Evolutionary conservation across 2,113 vertebrate species (phyloP), one percentile per base, ranked within the genome.

Genomic region (Megaceryle torquata): DNA sequence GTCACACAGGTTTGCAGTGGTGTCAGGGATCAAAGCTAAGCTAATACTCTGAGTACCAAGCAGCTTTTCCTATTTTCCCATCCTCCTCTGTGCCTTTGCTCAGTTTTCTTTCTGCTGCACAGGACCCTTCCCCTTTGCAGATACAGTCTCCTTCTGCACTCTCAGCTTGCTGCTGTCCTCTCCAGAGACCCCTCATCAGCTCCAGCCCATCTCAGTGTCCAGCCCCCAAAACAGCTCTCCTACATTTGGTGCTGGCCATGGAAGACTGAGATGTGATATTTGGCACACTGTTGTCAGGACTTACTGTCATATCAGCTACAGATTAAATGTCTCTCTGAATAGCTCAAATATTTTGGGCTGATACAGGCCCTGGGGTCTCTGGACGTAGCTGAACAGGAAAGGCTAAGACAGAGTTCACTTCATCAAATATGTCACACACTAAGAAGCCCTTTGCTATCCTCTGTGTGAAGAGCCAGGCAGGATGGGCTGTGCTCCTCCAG

Each of bases 341-440:
- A 56, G 53, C 70, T 71, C 33, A 22, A 0, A 28, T 24, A 64
- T 19, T 67, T 37, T 2, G 10, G 28, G 24, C 18, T 39, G 31
- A 26, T 43, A 21, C 20, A 81, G 41, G 12, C 41, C 21, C 5
- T 16, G 15, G 46, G 37, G 13, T 50, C 10, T 44, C 24, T 44
- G 35, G 22, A 25, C 2, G 1, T 3, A 68, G 60, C 15, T 82
- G 64, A 35, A 29, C 3, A 63, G 63, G 41, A 80, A 10, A 31
- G 24, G 16, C 20, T 48, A 39, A 76, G 39, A 9, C 17, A 46
- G 18, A 56, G 35, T 61, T 41, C 35, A 28, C 41, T 15, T 35
- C 48, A 13, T 7, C 28, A 54, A 18, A 39, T 10, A 28, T 1
- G 1, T 56, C 59, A n/a, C 0, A 1, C 28, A 11, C 35, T 46